Base-by-base conservation (phyloP, 1,140 invertebrate genomes). In the Capitella teleta region DNA sequence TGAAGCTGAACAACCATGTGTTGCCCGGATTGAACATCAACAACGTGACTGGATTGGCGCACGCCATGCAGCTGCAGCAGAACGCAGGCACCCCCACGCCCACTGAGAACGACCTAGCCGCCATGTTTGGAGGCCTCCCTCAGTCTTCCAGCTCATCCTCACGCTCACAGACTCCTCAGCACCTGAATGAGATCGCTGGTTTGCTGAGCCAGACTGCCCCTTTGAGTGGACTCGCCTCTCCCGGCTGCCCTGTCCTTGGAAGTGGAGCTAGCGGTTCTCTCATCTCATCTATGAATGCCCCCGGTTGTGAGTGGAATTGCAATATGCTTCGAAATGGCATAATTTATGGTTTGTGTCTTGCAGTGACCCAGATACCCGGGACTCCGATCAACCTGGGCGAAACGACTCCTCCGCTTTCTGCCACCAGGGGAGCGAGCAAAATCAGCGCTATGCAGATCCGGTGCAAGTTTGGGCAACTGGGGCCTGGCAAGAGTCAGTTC, bases 381-480 rank as follows among this genome's bases (percentile, higher is more conserved):
- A 32, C 8, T 32, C n/a, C 8, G 30, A 32, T 8, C n/a, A 10
- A 10, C 16, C n/a, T 19, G 30, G 30, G 30, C n/a, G 10, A 25
- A 18, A 28, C 43, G n/a, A 10, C 34, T 37, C 47, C 34, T 32
- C 49, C 53, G 16, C 36, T 44, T 6, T 55, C 43, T 24, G 36
- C 54, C 19, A 19, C 41, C 24, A 53, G 58, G 38, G 43, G 51
- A 16, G 30, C 60, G 23, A 48, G 57, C 46, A 72, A 73, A 50
- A 64, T 72, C 57, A 66, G 61, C 54, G 64, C 72, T 24, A 72
- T 74, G 70, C 70, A 74, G 51, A 74, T 74, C 19, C 66, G 72
- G 40, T 86, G 82, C 68, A 95, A 94, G 74, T 96, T 95, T 77
- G 90, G 92, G 32, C 85, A 88, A 55, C 74, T 95, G 41, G 92